Base-by-base conservation (phyloP, 53 echinoderm and acorn worm genomes). In the Astropecten irregularis region DNA sequence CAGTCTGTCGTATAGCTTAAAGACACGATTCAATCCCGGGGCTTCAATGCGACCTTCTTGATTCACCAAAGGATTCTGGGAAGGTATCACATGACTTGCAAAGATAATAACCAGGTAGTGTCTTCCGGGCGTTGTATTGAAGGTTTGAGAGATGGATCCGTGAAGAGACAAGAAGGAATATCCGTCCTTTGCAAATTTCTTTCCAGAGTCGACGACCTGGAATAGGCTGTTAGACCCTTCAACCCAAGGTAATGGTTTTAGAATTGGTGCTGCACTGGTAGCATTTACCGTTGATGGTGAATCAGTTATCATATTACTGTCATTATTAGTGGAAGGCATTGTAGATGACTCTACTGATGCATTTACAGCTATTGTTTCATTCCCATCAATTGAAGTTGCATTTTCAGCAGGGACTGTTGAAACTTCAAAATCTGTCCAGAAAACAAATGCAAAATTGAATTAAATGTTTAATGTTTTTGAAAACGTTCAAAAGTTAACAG, bases 41-140 rank as follows among this genome's bases (percentile, higher is more conserved):
- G 51, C 73, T 44, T 82, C 33, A 49, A 88, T 49, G 29, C 44
- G 33, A 44, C 71, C 88, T 71, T 88, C 88, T 26, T 88, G 88
- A 28, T 68, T 61, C 26, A 82, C n/a, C 23, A 59, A 47, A 38
- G 82, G 81, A 22, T 67, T 68, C 0, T 69, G 57, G 22, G 73
- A 68, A 8, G 82, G 27, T 8, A 54, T 29, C 9, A 71, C 20
- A 33, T 82, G 82, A 38, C 63, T 82, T 18, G 53, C 40, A 20
- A 33, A 83, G 26, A 88, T 34, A 19, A 20, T 19, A 13, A 83
- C 30, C 20, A 28, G 54, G 68, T 88, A 88, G 30, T 71, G 64
- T 21, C 63, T 70, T 25, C 88, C 88, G 3, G 21, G 58, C 14
- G 49, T 36, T 22, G 88, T 71, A 10, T 33, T 49, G 23, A 88